Conservation (phyloP, 1,140 invertebrate genomes). For the Periplaneta americana region DNA sequence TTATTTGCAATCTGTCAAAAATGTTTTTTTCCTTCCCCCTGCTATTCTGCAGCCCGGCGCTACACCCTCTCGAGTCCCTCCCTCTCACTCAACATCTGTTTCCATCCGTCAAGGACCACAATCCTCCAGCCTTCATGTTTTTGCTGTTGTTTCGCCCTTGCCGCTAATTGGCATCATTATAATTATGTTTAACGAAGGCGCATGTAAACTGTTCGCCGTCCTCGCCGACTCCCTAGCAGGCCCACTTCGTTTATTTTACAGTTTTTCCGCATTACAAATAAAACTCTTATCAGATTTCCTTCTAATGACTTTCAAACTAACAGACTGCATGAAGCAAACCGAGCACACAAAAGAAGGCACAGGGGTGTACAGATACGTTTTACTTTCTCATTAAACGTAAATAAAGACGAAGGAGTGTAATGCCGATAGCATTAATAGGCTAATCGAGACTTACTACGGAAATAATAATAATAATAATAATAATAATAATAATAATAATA, state of each 20-base stretch:
- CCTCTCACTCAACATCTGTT: background rate
- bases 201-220: background rate
- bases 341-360: background rate
- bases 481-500: too few species aligned
- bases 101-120: too few species aligned
- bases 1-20: background rate
- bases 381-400: too few species aligned
- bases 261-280: background rate
- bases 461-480: too few species aligned
- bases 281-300: too few species aligned
- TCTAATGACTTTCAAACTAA: background rate
- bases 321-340: background rate
- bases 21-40: background rate
- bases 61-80: too few species aligned
- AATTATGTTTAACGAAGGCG: background rate
- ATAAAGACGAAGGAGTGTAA: too few species aligned
- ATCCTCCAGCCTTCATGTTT: background rate
- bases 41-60: too few species aligned
- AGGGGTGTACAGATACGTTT: background rate
- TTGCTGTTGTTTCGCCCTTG: background rate
- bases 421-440: too few species aligned
- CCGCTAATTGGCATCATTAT: background rate
- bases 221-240: background rate
- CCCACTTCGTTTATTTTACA: background rate
- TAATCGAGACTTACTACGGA: too few species aligned